A percentile compares a stretch with the other conserved stretches of the same genome.
Evolutionary conservation across 64 coral and sea anemone genomes (phyloP).

Genomic region (Exaiptasia diaphana): DNA sequence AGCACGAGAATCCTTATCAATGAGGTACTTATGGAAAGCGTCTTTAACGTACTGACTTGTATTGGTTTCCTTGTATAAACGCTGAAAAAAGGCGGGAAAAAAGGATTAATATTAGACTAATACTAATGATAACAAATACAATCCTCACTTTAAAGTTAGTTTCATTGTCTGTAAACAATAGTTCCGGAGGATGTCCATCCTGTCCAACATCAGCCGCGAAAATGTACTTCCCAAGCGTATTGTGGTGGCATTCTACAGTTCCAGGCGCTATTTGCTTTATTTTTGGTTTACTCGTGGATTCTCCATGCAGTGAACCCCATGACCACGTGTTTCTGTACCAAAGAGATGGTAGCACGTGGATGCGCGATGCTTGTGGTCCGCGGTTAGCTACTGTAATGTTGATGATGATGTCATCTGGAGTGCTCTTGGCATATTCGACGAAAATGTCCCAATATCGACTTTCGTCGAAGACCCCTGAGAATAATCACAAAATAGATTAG

Average conservation of each 20-base stretch:
- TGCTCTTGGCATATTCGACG: constrained; percentile 94
- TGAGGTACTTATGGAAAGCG: constrained; percentile 89
- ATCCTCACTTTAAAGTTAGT: constrained; percentile 70
- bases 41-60: constrained; percentile 79
- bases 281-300: constrained; percentile 68
- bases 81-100: constrained; percentile 15
- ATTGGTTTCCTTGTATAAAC: constrained; percentile 28
- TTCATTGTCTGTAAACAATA: constrained; percentile 97
- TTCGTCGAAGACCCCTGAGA: constrained; percentile 74
- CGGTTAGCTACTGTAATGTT: constrained; percentile 83
- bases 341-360: constrained; percentile 83
- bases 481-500: too few relatives aligned
- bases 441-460: constrained; percentile 84
- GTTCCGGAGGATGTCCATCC: constrained; percentile 57
- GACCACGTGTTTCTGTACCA: constrained; percentile 98
- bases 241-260: constrained; percentile 66
- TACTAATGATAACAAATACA: not conserved
- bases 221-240: constrained; percentile 71
- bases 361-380: constrained; percentile 60
- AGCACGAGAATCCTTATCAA: constrained; percentile 75
- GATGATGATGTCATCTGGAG: constrained; percentile 83
- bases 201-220: constrained; percentile 73
- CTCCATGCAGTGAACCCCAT: constrained; percentile 90
- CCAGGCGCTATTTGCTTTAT: constrained; percentile 54
- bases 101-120: not conserved